Conservation (phyloP, 1,140 invertebrate species). For the Pararge aegeria region DNA sequence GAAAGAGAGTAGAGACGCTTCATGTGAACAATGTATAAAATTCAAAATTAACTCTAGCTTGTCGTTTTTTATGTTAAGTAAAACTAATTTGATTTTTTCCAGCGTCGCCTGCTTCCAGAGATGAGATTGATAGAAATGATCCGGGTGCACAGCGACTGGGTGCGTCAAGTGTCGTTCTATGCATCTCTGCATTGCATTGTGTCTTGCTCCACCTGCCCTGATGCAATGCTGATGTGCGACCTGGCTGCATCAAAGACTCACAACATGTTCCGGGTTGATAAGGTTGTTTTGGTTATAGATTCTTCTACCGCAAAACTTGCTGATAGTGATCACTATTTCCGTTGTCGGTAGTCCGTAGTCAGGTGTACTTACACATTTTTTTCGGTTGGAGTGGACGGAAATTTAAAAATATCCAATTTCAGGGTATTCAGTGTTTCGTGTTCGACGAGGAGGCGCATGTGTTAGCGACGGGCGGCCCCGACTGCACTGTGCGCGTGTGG, state of each 20-base stretch:
- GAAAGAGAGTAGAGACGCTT: too few relatives aligned
- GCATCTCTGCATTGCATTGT: constrained; percentile 78
- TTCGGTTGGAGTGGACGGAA: too few relatives aligned
- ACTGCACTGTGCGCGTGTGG: constrained; percentile 87
- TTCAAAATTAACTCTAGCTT: too few relatives aligned
- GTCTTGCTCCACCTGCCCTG: constrained; percentile 74
- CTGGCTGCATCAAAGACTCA: constrained; percentile 56
- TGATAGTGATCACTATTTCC: too few relatives aligned
- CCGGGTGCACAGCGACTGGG: constrained; percentile 82
- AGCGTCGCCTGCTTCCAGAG: constrained; percentile 59
- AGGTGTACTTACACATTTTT: too few relatives aligned
- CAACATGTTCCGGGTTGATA: constrained; percentile 60
- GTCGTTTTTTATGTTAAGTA: too few relatives aligned
- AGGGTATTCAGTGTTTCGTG: constrained; percentile 81
- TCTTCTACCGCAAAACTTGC: too few relatives aligned
- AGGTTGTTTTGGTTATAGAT: too few relatives aligned
- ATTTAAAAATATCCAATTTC: too few relatives aligned
- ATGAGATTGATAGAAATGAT: constrained; percentile 78
- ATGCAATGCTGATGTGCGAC: constrained; percentile 65
- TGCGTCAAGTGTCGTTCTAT: constrained; percentile 84
- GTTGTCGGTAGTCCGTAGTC: too few relatives aligned
- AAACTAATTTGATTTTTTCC: too few relatives aligned
- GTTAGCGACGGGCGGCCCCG: constrained; percentile 86
- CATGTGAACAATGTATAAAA: too few relatives aligned
- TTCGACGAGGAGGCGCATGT: constrained; percentile 80